These are phyloP conservation scores for Cyphomyrus plagiostoma DNA, from an alignment of 2,113 vertebrate species.

Conservation along the genomic window DNA sequence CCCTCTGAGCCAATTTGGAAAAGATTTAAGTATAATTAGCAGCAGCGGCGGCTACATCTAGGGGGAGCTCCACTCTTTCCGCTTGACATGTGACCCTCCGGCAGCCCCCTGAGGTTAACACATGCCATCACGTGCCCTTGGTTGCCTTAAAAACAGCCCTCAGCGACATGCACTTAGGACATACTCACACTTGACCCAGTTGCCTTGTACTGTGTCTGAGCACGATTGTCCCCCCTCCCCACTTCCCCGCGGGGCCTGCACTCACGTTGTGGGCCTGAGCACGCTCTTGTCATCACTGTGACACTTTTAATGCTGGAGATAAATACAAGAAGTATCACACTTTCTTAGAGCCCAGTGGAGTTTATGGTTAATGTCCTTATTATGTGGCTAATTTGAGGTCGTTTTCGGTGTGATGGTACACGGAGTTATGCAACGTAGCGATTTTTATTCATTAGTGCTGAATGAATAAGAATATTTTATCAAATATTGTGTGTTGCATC, in stretches of 20 bases:
- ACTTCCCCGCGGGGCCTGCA: not conserved
- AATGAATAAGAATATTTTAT: not conserved
- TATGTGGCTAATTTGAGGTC: not conserved
- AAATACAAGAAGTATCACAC: not conserved
- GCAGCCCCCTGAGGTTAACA: not conserved
- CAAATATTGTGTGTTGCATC: not conserved
- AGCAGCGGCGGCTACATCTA: not conserved
- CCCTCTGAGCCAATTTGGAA: constrained; percentile 9
- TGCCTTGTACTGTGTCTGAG: not conserved
- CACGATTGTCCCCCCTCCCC: not conserved
- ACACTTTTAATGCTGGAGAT: not conserved
- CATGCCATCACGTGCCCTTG: not conserved
- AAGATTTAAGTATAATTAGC: constrained; percentile 14
- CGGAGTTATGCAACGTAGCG: not conserved
- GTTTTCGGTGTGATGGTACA: not conserved
- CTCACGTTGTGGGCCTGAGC: not conserved
- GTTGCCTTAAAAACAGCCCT: not conserved
- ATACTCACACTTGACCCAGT: not conserved
- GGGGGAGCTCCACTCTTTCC: not conserved
- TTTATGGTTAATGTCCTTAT: not conserved
- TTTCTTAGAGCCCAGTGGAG: not conserved
- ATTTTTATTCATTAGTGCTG: not conserved
- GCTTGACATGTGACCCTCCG: constrained; percentile 1
- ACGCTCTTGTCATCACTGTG: not conserved
- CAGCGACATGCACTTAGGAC: not conserved